Percentiles rank a stretch among this genome's conserved stretches.
These are phyloP conservation scores for Ichneumoninae sp. DNA, from an alignment of 2,888 invertebrate species.

Conservation along the genomic window DNA sequence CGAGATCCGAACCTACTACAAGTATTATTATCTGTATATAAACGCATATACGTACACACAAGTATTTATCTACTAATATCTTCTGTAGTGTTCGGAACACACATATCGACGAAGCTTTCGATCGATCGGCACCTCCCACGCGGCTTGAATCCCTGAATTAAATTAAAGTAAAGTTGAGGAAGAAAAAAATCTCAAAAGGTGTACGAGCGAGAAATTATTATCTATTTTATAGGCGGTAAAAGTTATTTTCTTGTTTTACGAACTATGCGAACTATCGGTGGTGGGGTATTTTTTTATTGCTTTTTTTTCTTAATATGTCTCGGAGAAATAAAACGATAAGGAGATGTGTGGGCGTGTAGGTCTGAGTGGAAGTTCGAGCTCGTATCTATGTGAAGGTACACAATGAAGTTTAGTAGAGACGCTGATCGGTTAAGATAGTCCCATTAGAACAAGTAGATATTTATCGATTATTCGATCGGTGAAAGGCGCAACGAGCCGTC, in stretches of 20 bases:
- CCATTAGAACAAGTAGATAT: slow-evolving; percentile 53
- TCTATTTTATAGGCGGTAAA: slow-evolving; percentile 18
- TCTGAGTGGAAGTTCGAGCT: not conserved
- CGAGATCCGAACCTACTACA: slow-evolving; percentile 52
- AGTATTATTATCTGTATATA: slow-evolving; percentile 28
- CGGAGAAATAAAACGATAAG: slow-evolving; percentile 1
- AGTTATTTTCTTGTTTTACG: slow-evolving; percentile 17
- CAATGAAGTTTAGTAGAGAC: slow-evolving; percentile 45
- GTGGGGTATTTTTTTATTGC: not conserved
- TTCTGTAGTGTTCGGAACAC: slow-evolving; percentile 1
- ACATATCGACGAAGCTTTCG: slow-evolving; percentile 18
- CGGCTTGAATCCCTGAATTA: slow-evolving; percentile 6
- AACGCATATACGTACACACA: not conserved
- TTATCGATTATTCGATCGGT: slow-evolving; percentile 62
- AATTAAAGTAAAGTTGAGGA: not conserved
- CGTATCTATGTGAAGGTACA: slow-evolving; percentile 21
- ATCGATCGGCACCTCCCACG: slow-evolving; percentile 35
- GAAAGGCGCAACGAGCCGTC: slow-evolving; percentile 65
- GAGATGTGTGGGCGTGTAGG: slow-evolving; percentile 6
- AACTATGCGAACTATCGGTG: not conserved
- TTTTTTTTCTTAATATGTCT: not conserved
- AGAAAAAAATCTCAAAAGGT: not conserved
- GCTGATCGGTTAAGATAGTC: slow-evolving; percentile 50
- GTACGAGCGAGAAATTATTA: slow-evolving; percentile 25
- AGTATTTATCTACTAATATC: slow-evolving; percentile 22